A percentile compares a stretch with the other conserved stretches of the same genome.
These are phyloP conservation scores for Sitta europaea DNA, from an alignment of 2,113 vertebrate genomes.

Conservation along the genomic window DNA sequence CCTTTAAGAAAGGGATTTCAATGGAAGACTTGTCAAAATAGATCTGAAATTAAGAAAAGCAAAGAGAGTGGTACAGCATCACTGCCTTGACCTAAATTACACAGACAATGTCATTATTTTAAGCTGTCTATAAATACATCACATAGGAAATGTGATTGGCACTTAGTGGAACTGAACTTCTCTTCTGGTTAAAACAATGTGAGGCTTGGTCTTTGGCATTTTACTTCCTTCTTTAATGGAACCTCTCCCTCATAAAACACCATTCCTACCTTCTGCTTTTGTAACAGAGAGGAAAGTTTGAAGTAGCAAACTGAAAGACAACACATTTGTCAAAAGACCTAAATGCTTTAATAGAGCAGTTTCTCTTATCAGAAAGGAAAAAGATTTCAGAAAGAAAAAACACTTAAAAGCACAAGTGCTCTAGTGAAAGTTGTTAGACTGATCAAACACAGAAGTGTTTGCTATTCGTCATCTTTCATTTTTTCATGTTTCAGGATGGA, in stretches of 20 bases:
- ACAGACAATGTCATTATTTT: background rate
- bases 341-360: background rate
- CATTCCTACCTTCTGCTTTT: background rate
- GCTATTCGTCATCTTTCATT: background rate
- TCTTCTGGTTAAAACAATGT: background rate
- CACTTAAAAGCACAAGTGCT: background rate
- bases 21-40: background rate
- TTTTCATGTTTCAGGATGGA: conserved; percentile 82
- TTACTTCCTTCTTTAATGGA: background rate
- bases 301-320: background rate
- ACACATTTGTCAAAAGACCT: background rate
- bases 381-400: background rate
- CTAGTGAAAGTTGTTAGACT: background rate
- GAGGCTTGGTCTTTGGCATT: background rate
- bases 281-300: background rate
- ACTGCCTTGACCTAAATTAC: background rate
- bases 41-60: background rate
- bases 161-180: background rate
- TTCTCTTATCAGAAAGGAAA: background rate
- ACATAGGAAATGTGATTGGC: background rate
- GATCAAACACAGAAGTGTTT: background rate
- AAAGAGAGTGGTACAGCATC: background rate
- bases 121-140: background rate
- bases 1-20: background rate
- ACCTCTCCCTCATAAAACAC: background rate